Evolutionary conservation across 2,797 vertebrate species (phyloP).

Genomic region (Trachurus trachurus): DNA sequence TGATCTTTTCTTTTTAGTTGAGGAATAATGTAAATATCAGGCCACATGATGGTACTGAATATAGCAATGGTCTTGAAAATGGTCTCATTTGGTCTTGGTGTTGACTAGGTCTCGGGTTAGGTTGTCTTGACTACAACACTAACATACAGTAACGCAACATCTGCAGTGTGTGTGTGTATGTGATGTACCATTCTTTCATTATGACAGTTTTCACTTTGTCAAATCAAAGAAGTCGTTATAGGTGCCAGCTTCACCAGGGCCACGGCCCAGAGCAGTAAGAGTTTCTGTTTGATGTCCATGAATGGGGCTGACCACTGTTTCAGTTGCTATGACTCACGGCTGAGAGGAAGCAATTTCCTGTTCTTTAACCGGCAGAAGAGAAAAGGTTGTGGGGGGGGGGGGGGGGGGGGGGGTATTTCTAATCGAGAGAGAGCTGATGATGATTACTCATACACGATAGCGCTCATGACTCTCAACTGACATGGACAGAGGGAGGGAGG

Average conservation of each 20-base stretch:
- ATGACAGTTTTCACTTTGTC: not conserved
- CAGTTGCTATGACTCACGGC: constrained; percentile 67
- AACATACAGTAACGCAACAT: too few species aligned
- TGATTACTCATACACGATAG: constrained; percentile 9
- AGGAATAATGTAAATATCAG: too few species aligned
- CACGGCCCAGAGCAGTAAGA: not conserved
- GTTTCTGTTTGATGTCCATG: constrained; percentile 29
- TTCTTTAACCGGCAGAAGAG: constrained; percentile 33
- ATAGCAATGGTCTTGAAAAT: too few species aligned
- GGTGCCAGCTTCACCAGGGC: not conserved
- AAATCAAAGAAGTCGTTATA: not conserved
- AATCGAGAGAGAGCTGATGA: not conserved
- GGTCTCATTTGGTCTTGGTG: too few species aligned
- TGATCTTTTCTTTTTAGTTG: too few species aligned
- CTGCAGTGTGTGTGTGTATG: too few species aligned
- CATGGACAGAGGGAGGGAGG: not conserved
- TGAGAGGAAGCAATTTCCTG: constrained; percentile 51
- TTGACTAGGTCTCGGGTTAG: too few species aligned
- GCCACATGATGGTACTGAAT: too few species aligned
- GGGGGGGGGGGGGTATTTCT: not conserved
- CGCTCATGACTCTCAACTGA: not conserved
- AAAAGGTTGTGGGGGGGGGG: too few species aligned
- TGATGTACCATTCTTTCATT: not conserved
- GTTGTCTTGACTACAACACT: too few species aligned
- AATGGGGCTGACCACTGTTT: constrained; percentile 54